These are phyloP conservation scores for Lonchura striata DNA, from an alignment of 2,113 vertebrate genomes.

Conservation along the genomic window DNA sequence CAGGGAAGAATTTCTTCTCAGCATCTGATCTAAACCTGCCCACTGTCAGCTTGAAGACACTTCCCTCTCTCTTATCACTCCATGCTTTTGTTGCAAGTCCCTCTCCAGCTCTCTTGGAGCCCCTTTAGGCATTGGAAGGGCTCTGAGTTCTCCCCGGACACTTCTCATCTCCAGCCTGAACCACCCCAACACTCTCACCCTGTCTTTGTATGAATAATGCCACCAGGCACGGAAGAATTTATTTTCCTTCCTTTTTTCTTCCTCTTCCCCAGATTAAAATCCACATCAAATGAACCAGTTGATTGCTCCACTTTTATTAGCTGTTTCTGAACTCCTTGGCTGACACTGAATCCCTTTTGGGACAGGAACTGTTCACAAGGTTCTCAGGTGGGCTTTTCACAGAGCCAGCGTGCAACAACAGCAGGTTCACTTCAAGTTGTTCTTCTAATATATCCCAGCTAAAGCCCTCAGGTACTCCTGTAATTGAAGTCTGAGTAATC, in stretches of 20 bases:
- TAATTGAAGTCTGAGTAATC: conserved; percentile 66
- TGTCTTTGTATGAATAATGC: neutral
- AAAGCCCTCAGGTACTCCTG: conserved; percentile 52
- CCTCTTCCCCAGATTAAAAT: neutral
- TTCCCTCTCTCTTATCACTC: neutral
- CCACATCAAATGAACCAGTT: neutral
- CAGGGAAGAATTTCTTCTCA: neutral
- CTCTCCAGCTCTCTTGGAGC: neutral
- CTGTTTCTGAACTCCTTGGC: neutral
- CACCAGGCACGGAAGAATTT: neutral
- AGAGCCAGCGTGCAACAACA: neutral
- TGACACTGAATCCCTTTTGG: neutral
- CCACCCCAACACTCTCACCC: neutral
- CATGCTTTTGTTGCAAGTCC: neutral
- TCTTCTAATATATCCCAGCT: conserved; percentile 29
- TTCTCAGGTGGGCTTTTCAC: conserved; percentile 4
- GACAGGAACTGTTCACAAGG: neutral
- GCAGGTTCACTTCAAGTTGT: conserved; percentile 23
- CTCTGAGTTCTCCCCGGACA: neutral
- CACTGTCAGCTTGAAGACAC: neutral
- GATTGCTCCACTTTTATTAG: neutral
- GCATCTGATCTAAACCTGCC: neutral
- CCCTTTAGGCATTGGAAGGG: neutral
- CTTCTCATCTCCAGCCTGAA: neutral
- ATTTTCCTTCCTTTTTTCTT: neutral